A percentile compares a stretch with the other conserved stretches of the same genome.
phyloP scores from a whole-genome alignment of 2,797 vertebrate species.

The Lophius americanus region DNA sequence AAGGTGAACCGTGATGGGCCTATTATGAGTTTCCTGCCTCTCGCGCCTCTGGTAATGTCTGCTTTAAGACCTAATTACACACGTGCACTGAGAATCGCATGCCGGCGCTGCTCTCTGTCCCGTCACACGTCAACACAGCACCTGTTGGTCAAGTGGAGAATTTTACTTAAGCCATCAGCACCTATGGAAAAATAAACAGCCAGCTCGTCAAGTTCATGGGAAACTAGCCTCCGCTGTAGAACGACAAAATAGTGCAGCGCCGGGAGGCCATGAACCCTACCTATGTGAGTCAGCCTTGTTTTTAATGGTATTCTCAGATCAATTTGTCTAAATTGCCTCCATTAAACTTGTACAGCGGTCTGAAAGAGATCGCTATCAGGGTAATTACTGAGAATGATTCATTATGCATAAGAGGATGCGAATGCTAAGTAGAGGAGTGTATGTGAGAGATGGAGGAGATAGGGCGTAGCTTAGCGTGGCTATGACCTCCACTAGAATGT shows the following conservation, averaged over 20 bases:
- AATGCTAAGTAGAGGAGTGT: slow-evolving; percentile 66
- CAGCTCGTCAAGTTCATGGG: slow-evolving; percentile 46
- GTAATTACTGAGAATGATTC: slow-evolving; percentile 82
- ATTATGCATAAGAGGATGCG: slow-evolving; percentile 78
- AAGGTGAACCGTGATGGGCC: slow-evolving; percentile 68
- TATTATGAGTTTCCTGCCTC: slow-evolving; percentile 75
- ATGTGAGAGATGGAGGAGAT: slow-evolving; percentile 63
- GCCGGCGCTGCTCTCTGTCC: slow-evolving; percentile 49
- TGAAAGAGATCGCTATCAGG: slow-evolving; percentile 76
- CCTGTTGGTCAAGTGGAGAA: slow-evolving; percentile 54
- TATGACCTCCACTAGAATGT: slow-evolving; percentile 58
- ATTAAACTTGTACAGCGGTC: slow-evolving; percentile 76
- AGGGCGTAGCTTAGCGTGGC: slow-evolving; percentile 51
- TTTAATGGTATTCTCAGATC: slow-evolving; percentile 82
- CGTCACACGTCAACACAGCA: slow-evolving; percentile 56
- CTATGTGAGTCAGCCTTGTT: slow-evolving; percentile 64
- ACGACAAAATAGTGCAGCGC: slow-evolving; percentile 22
- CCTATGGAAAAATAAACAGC: slow-evolving; percentile 38
- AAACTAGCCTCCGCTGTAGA: slow-evolving; percentile 37
- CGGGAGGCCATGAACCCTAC: slow-evolving; percentile 52
- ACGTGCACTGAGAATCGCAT: slow-evolving; percentile 2
- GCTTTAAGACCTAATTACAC: slow-evolving; percentile 59
- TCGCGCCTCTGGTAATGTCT: slow-evolving; percentile 72
- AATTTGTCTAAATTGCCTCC: slow-evolving; percentile 82
- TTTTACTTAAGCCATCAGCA: neutral